Conservation (phyloP, 2,888 invertebrate species). For the Lasioglossum vierecki region DNA sequence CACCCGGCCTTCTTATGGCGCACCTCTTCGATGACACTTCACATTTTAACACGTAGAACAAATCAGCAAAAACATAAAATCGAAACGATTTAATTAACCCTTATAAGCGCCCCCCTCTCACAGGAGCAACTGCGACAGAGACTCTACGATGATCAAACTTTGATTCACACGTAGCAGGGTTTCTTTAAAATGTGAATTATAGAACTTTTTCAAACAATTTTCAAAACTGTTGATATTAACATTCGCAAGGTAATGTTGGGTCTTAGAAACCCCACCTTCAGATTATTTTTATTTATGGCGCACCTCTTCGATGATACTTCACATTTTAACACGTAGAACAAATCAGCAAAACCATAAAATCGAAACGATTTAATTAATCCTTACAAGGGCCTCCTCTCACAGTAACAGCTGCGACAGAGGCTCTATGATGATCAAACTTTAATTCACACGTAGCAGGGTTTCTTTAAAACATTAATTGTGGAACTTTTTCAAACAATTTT, state of each 20-base stretch:
- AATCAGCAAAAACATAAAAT: not conserved
- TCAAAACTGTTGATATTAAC: no score
- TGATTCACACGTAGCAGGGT: not conserved
- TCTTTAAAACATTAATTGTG: no score
- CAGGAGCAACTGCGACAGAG: not conserved
- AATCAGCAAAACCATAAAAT: not conserved
- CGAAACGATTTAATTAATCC: not conserved
- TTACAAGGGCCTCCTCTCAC: not conserved
- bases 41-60: not conserved
- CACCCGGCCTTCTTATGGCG: slow-evolving; percentile 1
- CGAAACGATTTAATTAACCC: not conserved
- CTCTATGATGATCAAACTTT: not conserved
- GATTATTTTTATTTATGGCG: not conserved
- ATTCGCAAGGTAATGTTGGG: no score
- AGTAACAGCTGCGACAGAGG: not conserved
- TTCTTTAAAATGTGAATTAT: no score
- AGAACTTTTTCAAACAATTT: no score
- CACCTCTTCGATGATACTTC: not conserved
- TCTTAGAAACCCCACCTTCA: no score
- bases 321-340: not conserved
- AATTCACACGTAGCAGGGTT: not conserved
- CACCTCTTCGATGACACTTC: not conserved
- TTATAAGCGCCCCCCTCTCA: not conserved
- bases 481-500: no score
- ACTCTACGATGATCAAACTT: not conserved